phyloP scores from a whole-genome alignment of 1,140 invertebrate species.

The Reticulitermes speratus region DNA sequence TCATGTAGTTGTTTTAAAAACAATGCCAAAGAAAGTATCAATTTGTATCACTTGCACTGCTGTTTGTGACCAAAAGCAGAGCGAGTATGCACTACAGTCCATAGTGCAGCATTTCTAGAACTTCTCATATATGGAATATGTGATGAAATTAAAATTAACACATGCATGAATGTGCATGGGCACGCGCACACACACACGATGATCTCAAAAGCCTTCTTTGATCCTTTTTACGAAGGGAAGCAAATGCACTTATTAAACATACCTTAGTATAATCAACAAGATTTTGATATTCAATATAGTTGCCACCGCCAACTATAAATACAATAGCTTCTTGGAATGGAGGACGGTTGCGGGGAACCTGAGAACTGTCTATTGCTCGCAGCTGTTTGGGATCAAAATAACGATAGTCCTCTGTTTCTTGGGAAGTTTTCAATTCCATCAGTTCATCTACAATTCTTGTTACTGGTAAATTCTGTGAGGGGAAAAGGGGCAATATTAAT shows the following conservation, averaged over 20 bases:
- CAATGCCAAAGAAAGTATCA: too few relatives aligned
- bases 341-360: conserved; percentile 59
- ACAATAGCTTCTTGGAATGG: conserved; percentile 89
- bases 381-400: conserved; percentile 93
- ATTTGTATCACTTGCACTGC: too few relatives aligned
- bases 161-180: too few relatives aligned
- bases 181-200: too few relatives aligned
- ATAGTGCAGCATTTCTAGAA: too few relatives aligned
- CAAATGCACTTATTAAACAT: conserved; percentile 31
- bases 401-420: conserved; percentile 81
- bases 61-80: too few relatives aligned
- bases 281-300: conserved; percentile 99
- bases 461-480: conserved; percentile 77
- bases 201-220: neutral
- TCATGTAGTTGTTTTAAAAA: too few relatives aligned
- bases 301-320: conserved; percentile 96
- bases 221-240: neutral
- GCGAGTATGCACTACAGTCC: too few relatives aligned
- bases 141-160: too few relatives aligned
- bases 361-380: conserved; percentile 58
- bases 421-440: conserved; percentile 79
- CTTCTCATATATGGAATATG: too few relatives aligned
- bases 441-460: conserved; percentile 90
- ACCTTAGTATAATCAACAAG: conserved; percentile 91
- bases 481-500: neutral